Conservation (phyloP, 1,140 invertebrate genomes). For the Odontomachus brunneus region DNA sequence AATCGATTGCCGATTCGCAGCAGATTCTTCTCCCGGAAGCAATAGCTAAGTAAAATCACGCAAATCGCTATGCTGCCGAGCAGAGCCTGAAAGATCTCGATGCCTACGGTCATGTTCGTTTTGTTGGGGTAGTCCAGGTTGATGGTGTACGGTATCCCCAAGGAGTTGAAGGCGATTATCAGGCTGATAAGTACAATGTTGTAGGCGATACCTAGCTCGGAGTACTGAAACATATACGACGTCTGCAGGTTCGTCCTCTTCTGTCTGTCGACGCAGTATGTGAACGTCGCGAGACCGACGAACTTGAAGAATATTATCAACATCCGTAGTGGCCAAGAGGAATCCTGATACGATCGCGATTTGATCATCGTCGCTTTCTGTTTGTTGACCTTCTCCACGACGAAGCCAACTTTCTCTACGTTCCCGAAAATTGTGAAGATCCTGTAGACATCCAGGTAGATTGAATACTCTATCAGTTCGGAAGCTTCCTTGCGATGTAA, state of each 20-base stretch:
- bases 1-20: constrained; percentile 46
- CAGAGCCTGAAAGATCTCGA: constrained; percentile 36
- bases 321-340: background rate
- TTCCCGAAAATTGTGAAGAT: background rate
- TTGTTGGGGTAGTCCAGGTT: background rate
- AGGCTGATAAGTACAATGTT: constrained; percentile 35
- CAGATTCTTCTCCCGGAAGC: constrained; percentile 8
- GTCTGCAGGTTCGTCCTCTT: background rate
- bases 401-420: background rate
- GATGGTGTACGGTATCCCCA: background rate
- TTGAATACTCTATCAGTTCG: background rate
- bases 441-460: background rate
- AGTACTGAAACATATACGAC: constrained; percentile 3
- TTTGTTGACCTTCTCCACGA: background rate
- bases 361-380: background rate
- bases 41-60: constrained; percentile 31
- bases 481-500: background rate
- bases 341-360: background rate
- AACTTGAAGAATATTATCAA: constrained; percentile 58
- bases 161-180: constrained; percentile 9
- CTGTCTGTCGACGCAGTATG: background rate
- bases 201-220: constrained; percentile 44
- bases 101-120: background rate
- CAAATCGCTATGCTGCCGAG: background rate
- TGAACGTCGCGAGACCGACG: constrained; percentile 60